Evolutionary conservation across 2,888 invertebrate species (phyloP), one percentile per base, ranked within the genome.

Genomic region (Blastobasis lacticolella): DNA sequence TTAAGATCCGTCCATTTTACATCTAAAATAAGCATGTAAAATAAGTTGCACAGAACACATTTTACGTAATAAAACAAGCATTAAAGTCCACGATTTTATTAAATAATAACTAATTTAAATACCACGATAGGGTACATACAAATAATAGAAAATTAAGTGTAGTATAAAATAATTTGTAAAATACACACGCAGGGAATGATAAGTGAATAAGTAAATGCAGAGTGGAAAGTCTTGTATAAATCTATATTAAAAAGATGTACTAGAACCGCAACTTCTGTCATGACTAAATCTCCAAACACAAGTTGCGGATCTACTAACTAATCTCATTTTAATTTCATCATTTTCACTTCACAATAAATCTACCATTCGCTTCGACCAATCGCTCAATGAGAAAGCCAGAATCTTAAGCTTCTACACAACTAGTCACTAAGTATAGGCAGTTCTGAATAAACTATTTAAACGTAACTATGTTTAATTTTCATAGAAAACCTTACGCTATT

Each of bases 371-470:
- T 23, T 23, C 23, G 23, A 23, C 23, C 23, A 23, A 23, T 23
- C 23, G 23, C 23, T 23, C 23, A 23, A 23, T 3, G 23, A 23
- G 23, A 23, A 23, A 23, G 23, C 23, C 2, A 23, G 23, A 23
- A 23, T 23, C 23, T 23, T 23, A 23, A 23, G 23, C 23, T 23
- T 45, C n/a, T 48, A 38, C 37, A 7, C 10, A 4, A 48, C 49
- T 52, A 52, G 49, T 49, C 49, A 46, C 52, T 49, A 49, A 45
- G 57, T 60, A 64, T 65, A 69, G 66, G 65, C 66, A 61, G 67
- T 71, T 67, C 63, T 60, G 60, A 71, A 78, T 79, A 78, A 74
- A 78, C 76, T 78, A 67, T 78, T 68, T 61, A 75, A 78, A 79
- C 76, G 73, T 64, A 77, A 78, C 74, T 71, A 69, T 67, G 66